Evolutionary conservation across 2,888 invertebrate species (phyloP), one percentile per base, ranked within the genome.

Genomic region (Asteroscopus sphinx): DNA sequence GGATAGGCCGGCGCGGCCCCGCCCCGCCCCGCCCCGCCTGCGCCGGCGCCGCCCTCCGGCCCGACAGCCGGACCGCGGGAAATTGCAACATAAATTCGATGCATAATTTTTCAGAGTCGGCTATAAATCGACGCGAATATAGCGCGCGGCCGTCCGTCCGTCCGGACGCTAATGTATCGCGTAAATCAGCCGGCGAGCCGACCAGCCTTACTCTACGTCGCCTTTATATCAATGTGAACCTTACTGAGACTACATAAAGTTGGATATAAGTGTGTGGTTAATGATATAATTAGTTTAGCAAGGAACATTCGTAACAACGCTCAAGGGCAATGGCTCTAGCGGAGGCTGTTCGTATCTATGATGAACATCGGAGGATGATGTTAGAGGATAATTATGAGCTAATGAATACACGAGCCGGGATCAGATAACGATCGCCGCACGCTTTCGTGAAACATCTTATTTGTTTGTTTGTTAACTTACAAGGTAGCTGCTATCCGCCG

Each of bases 151-250:
- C 58, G 73, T 73, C 78, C 79, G 80, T 66, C 46, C 60, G 59
- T 41, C 69, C 61, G 58, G 41, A 54, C 79, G 85, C 88, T 90
- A 90, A 90, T 89, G 89, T 80, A 88, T 74, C 81, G 77, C 85
- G 87, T 90, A 89, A 89, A 90, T 90, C 87, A 86, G 83, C 67
- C 66, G 51, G 65, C 51, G 39, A 28, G 56, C 53, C 46, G 54
- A 47, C 49, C 52, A 36, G n/a, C 21, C 25, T 17, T 16, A 12
- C 33, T 42, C 26, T 42, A 16, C 30, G 36, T 3, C 37, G 3
- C n/a, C 15, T 11, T 30, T 39, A 17, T 17, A 13, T 7, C 33
- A 46, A 51, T 47, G 0, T 55, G 16, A 32, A 60, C 63, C 49
- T 47, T 71, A 62, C 17, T 3, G 1, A 15, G 7, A 2, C 0